phyloP scores from a whole-genome alignment of 1,140 invertebrate species.

The Amyelois transitella region DNA sequence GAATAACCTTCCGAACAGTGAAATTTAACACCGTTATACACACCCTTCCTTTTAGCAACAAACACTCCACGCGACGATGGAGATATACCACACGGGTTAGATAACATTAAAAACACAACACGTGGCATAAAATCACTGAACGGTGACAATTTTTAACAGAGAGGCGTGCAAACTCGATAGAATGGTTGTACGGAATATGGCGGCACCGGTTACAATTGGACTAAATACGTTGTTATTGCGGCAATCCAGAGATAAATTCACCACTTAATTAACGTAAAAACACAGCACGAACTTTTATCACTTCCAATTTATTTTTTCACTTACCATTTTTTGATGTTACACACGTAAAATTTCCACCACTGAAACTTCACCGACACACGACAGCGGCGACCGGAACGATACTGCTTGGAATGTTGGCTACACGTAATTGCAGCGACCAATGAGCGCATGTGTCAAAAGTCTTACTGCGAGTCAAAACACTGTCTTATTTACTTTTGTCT shows the following conservation, averaged over 20 bases:
- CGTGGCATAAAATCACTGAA: constrained; percentile 72
- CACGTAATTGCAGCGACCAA: constrained; percentile 54
- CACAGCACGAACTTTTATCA: constrained; percentile 44
- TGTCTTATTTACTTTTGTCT: constrained; percentile 32
- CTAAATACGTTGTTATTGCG: constrained; percentile 37
- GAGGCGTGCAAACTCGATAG: constrained; percentile 61
- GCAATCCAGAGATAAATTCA: constrained; percentile 21
- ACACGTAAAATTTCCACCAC: constrained; percentile 71
- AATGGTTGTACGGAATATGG: constrained; percentile 68
- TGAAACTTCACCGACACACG: constrained; percentile 67
- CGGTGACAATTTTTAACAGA: constrained; percentile 63
- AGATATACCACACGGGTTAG: constrained; percentile 4
- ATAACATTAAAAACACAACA: constrained; percentile 48
- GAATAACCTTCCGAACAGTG: constrained; percentile 60
- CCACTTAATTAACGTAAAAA: constrained; percentile 23
- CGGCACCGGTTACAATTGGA: constrained; percentile 57
- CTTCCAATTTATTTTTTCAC: constrained; percentile 59
- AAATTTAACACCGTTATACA: constrained; percentile 62
- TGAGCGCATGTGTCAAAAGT: constrained; percentile 70
- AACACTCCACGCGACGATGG: constrained; percentile 14
- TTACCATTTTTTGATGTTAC: constrained; percentile 74
- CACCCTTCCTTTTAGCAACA: constrained; percentile 9
- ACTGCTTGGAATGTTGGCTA: constrained; percentile 68
- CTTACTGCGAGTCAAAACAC: constrained; percentile 41
- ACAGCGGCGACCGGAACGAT: constrained; percentile 71